Evolutionary conservation across 1,140 invertebrate species (phyloP).

Genomic region (Potamilus streckersoni): DNA sequence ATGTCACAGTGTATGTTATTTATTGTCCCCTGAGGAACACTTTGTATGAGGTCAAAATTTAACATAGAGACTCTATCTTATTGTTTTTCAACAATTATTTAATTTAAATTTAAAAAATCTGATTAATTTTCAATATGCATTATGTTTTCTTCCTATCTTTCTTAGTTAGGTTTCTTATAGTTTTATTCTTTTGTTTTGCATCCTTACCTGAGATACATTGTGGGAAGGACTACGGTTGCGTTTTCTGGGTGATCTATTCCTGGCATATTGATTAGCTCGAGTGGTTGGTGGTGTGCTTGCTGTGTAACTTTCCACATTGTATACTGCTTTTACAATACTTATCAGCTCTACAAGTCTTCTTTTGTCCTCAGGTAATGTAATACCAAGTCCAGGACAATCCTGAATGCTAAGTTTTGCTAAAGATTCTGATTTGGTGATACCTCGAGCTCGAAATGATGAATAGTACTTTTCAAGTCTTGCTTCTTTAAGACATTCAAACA

Average conservation of each 20-base stretch:
- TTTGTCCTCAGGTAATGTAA: constrained; percentile 55
- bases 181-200: too few relatives aligned
- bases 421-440: constrained; percentile 59
- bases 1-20: too few relatives aligned
- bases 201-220: constrained; percentile 17
- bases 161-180: too few relatives aligned
- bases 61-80: too few relatives aligned
- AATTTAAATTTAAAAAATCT: too few relatives aligned
- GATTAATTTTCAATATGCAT: too few relatives aligned
- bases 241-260: constrained; percentile 37
- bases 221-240: constrained; percentile 44
- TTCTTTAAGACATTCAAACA: constrained; percentile 63
- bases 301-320: constrained; percentile 24
- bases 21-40: too few relatives aligned
- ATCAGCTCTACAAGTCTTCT: constrained; percentile 58
- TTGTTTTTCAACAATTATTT: too few relatives aligned
- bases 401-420: constrained; percentile 53
- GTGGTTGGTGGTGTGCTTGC: constrained; percentile 9
- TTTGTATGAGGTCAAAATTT: too few relatives aligned
- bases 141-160: too few relatives aligned
- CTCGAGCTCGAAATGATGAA: constrained; percentile 55
- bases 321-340: constrained; percentile 62
- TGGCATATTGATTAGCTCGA: constrained; percentile 16
- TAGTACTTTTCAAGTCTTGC: constrained; percentile 62
- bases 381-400: constrained; percentile 56